A percentile compares a stretch with the other conserved stretches of the same genome.
These are phyloP conservation scores for Tetramorium alpestre DNA, from an alignment of 1,140 invertebrate species.

Conservation along the genomic window DNA sequence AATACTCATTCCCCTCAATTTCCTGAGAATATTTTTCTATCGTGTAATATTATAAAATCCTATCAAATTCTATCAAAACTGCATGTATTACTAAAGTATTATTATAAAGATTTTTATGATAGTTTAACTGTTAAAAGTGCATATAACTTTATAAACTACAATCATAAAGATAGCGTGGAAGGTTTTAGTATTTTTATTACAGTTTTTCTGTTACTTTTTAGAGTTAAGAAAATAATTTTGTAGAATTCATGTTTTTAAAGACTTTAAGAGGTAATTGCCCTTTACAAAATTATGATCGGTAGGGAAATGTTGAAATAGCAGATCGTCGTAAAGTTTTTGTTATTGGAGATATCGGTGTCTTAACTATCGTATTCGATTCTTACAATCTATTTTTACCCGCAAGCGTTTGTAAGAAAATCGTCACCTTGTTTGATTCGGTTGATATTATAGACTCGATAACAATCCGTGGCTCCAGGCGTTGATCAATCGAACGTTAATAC, in stretches of 20 bases:
- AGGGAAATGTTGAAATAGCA: conserved; percentile 11
- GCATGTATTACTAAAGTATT: neutral
- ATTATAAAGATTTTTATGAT: conserved; percentile 1
- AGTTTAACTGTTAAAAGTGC: neutral
- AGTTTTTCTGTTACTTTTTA: neutral
- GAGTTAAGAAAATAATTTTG: neutral
- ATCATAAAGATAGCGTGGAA: neutral
- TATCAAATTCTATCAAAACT: neutral
- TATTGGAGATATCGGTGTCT: conserved; percentile 4
- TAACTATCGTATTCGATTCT: neutral
- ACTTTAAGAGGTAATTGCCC: neutral
- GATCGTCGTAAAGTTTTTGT: neutral
- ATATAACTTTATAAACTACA: neutral
- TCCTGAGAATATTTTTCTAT: neutral
- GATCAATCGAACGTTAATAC: conserved; percentile 39
- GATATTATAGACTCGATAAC: conserved; percentile 1
- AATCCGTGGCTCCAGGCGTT: neutral
- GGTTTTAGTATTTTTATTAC: neutral
- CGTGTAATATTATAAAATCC: neutral
- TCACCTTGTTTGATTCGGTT: conserved; percentile 12
- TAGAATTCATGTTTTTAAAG: neutral
- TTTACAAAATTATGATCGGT: neutral
- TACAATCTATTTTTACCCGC: neutral
- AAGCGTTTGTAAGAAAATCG: conserved; percentile 2
- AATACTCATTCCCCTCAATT: neutral